phyloP scores from a whole-genome alignment of 2,797 vertebrate species.

The Diceros bicornis region DNA sequence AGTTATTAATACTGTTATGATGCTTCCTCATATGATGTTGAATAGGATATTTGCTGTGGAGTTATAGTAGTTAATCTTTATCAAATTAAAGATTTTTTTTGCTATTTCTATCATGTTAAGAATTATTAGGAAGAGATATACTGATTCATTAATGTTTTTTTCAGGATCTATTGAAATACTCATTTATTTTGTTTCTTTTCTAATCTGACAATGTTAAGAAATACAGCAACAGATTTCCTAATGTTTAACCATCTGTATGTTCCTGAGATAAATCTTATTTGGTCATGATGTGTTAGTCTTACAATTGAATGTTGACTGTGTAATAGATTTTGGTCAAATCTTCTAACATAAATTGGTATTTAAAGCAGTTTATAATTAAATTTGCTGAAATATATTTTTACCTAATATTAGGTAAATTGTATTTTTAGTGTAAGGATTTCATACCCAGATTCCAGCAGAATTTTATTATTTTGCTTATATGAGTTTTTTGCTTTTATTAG shows the following conservation, averaged over 20 bases:
- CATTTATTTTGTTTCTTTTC: conserved; percentile 14
- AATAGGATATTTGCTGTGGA: conserved; percentile 1
- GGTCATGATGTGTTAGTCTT: background rate
- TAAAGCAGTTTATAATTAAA: conserved; percentile 36
- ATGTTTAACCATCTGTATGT: conserved; percentile 37
- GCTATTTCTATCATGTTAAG: background rate
- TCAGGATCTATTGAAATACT: background rate
- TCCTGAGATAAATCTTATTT: conserved; percentile 16
- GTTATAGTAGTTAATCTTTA: background rate
- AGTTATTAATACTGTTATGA: background rate
- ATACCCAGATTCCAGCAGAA: background rate
- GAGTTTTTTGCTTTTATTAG: conserved; percentile 19
- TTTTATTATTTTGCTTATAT: background rate
- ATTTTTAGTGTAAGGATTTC: background rate
- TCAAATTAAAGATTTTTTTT: background rate
- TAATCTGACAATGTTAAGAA: conserved; percentile 23
- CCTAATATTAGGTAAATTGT: background rate
- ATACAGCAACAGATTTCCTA: conserved; percentile 29
- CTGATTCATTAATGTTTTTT: background rate
- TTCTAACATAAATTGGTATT: conserved; percentile 12
- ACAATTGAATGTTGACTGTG: background rate
- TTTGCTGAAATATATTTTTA: background rate
- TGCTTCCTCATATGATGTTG: background rate
- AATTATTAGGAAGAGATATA: background rate
- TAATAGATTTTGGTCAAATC: background rate